phyloP scores from a whole-genome alignment of 30 jellyfish, hydroid and myxozoan genomes.

The Rhopilema esculentum region DNA sequence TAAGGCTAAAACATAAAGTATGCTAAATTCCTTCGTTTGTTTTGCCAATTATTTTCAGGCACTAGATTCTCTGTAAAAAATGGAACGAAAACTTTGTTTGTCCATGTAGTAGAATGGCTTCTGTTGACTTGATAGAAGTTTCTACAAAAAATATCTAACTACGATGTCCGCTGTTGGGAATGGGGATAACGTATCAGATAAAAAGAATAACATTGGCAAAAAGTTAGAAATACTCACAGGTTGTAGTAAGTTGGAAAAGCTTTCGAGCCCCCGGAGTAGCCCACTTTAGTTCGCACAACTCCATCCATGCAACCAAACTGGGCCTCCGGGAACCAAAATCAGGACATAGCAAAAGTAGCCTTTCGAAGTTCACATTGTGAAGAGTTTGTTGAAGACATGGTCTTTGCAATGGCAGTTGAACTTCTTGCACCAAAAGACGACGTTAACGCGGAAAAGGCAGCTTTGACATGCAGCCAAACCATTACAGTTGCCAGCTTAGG shows the following conservation, averaged over 20 bases:
- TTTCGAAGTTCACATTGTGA: slow-evolving; percentile 56
- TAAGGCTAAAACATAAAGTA: too few relatives aligned
- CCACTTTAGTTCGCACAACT: slow-evolving; percentile 90
- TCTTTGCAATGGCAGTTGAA: slow-evolving; percentile 29
- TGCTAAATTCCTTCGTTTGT: too few relatives aligned
- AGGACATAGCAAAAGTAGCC: slow-evolving; percentile 98
- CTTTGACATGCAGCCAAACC: slow-evolving; percentile 28
- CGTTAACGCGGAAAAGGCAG: slow-evolving; percentile 18
- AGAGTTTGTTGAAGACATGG: slow-evolving; percentile 47
- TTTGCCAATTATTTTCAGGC: too few relatives aligned
- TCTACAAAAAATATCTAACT: too few relatives aligned
- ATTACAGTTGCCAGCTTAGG: neutral
- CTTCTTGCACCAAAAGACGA: slow-evolving; percentile 37
- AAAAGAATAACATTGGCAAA: neutral
- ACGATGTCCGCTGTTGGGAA: too few relatives aligned
- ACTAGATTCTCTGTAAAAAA: too few relatives aligned
- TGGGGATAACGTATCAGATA: neutral
- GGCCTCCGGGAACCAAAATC: slow-evolving; percentile 99
- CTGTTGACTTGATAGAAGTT: too few relatives aligned
- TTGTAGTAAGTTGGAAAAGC: slow-evolving; percentile 78
- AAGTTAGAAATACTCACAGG: slow-evolving; percentile 67
- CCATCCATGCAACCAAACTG: slow-evolving; percentile 93
- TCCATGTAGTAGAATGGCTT: too few relatives aligned
- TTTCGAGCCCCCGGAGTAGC: slow-evolving; percentile 92
- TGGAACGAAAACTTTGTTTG: too few relatives aligned